phyloP scores from a whole-genome alignment of 2,797 vertebrate genomes.

The Anableps anableps region DNA sequence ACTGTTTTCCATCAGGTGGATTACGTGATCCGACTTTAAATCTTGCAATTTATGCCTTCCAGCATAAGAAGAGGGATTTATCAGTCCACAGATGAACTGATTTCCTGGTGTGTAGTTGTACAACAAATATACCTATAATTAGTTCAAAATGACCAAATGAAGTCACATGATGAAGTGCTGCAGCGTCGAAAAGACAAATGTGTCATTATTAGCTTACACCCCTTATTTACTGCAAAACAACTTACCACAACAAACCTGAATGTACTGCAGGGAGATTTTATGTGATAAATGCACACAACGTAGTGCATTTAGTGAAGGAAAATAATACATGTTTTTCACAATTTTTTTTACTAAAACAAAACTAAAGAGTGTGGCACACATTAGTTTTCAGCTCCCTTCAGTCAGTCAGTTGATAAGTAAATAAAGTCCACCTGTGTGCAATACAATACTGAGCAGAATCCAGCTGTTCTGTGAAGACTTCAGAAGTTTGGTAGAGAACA shows the following conservation, averaged over 20 bases:
- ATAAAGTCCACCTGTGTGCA: too few species aligned
- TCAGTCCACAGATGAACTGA: slow-evolving; percentile 33
- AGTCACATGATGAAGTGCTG: background rate
- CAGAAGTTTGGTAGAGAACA: too few species aligned
- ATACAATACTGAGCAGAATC: too few species aligned
- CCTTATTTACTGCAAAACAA: background rate
- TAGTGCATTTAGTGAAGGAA: background rate
- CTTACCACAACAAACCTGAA: background rate
- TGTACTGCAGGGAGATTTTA: background rate
- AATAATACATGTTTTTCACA: background rate
- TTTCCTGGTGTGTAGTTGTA: background rate
- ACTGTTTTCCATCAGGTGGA: slow-evolving; percentile 1
- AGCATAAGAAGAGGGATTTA: slow-evolving; percentile 20
- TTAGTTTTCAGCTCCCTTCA: background rate
- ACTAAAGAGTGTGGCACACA: background rate
- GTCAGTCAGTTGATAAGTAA: background rate
- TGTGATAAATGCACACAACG: background rate
- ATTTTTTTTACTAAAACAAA: background rate
- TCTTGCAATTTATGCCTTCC: slow-evolving; percentile 11
- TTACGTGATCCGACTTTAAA: slow-evolving; percentile 13
- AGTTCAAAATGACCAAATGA: background rate
- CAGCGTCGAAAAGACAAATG: background rate
- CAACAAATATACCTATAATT: background rate
- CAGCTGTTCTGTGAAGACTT: too few species aligned
- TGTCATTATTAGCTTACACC: background rate